These are phyloP conservation scores for Sipha flava DNA, from an alignment of 1,140 invertebrate genomes.

Conservation along the genomic window DNA sequence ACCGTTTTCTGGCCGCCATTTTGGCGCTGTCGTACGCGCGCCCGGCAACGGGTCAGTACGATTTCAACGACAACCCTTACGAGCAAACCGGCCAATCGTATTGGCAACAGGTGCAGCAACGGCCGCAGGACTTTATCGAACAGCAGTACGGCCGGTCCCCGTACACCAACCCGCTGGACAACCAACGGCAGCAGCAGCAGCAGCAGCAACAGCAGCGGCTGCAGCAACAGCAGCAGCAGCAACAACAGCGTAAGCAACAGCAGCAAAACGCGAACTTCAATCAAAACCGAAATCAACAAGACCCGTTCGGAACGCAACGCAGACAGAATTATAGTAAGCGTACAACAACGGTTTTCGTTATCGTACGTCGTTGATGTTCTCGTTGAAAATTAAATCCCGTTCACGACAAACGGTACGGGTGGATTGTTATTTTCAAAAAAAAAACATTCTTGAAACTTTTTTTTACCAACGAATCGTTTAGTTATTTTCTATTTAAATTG, in stretches of 20 bases:
- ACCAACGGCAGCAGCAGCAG: neutral
- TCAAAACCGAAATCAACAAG: neutral
- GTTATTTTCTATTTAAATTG: too few species aligned
- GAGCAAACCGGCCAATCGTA: neutral
- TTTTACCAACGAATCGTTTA: too few species aligned
- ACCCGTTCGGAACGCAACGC: neutral
- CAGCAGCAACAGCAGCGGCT: neutral
- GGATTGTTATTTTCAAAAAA: too few species aligned
- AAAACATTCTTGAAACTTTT: too few species aligned
- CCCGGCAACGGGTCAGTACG: neutral
- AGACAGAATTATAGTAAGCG: neutral
- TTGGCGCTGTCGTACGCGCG: neutral
- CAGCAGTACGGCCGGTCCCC: neutral
- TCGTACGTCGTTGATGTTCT: too few species aligned
- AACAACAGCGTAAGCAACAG: neutral
- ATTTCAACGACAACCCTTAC: neutral
- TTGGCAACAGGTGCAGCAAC: neutral
- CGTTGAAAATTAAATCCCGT: neutral
- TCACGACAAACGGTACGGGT: too few species aligned
- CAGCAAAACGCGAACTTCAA: neutral
- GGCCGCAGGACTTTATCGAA: conserved; percentile 10
- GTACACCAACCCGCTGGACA: neutral
- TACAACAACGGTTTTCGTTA: neutral
- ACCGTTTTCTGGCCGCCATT: neutral
- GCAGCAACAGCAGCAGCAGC: neutral